phyloP scores from a whole-genome alignment of 92 coral and sea anemone genomes.

The Desmophyllum pertusum region DNA sequence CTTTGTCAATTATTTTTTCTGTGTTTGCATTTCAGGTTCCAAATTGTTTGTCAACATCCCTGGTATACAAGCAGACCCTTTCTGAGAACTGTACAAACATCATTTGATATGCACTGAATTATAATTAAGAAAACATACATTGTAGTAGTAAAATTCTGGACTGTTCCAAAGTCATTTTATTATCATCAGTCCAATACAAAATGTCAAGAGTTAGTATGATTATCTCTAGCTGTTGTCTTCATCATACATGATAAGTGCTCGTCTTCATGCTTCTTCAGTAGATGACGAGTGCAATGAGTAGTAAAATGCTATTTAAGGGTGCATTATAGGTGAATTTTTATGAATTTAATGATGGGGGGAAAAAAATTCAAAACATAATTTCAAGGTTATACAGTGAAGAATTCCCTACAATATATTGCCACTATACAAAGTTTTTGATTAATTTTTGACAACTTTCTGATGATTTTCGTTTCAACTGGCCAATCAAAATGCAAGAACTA shows the following conservation, averaged over 20 bases:
- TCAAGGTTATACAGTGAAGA: too few relatives aligned
- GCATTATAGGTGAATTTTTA: not conserved
- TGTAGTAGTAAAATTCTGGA: not conserved
- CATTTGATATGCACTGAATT: not conserved
- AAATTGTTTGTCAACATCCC: constrained; percentile 88
- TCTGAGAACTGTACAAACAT: constrained; percentile 37
- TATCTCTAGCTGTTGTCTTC: not conserved
- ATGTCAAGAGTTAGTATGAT: too few relatives aligned
- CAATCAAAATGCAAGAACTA: too few relatives aligned
- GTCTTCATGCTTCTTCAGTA: not conserved
- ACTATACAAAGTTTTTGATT: too few relatives aligned
- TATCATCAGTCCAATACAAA: too few relatives aligned
- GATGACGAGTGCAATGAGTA: too few relatives aligned
- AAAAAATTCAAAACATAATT: too few relatives aligned
- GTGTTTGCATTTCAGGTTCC: constrained; percentile 70
- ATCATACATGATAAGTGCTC: not conserved
- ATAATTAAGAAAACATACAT: too few relatives aligned
- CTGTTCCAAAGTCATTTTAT: too few relatives aligned
- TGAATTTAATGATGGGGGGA: not conserved
- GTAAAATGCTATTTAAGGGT: not conserved
- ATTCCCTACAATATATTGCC: too few relatives aligned
- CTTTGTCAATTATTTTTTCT: not conserved
- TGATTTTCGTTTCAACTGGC: too few relatives aligned
- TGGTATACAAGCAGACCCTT: constrained; percentile 89
- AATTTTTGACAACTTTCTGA: too few relatives aligned